Percentiles rank a stretch among this genome's conserved stretches.
These are phyloP conservation scores for Ostrea denselamellosa DNA, from an alignment of 1,140 invertebrate species.

Conservation along the genomic window DNA sequence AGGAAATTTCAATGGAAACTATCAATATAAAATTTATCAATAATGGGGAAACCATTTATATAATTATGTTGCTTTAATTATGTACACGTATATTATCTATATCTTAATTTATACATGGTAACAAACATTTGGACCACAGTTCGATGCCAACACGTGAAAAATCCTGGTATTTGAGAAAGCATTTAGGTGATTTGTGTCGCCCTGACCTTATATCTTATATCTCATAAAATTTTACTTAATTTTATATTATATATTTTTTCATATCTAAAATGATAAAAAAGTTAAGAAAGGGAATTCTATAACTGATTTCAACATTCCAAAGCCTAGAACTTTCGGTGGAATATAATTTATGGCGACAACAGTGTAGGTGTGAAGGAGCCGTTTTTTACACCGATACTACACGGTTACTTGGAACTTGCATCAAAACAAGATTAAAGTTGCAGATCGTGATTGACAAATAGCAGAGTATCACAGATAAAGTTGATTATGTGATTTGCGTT, in stretches of 20 bases:
- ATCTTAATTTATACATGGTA: background rate
- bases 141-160: background rate
- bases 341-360: background rate
- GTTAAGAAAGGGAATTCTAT: background rate
- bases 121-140: conserved; percentile 14
- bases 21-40: too few relatives aligned
- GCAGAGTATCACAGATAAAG: conserved; percentile 15
- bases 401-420: conserved; percentile 20
- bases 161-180: background rate
- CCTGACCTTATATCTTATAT: background rate
- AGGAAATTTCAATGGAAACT: too few relatives aligned
- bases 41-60: too few relatives aligned
- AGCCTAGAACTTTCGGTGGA: background rate
- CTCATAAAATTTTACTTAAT: background rate
- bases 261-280: background rate
- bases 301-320: conserved; percentile 1
- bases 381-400: background rate
- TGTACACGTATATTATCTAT: too few relatives aligned
- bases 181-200: background rate
- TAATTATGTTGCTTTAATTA: too few relatives aligned
- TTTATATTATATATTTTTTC: background rate
- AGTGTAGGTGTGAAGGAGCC: background rate
- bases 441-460: background rate
- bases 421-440: conserved; percentile 25
- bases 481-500: conserved; percentile 31